Conservation (phyloP, 2,888 invertebrate species). For the Ormyrus labotus region DNA sequence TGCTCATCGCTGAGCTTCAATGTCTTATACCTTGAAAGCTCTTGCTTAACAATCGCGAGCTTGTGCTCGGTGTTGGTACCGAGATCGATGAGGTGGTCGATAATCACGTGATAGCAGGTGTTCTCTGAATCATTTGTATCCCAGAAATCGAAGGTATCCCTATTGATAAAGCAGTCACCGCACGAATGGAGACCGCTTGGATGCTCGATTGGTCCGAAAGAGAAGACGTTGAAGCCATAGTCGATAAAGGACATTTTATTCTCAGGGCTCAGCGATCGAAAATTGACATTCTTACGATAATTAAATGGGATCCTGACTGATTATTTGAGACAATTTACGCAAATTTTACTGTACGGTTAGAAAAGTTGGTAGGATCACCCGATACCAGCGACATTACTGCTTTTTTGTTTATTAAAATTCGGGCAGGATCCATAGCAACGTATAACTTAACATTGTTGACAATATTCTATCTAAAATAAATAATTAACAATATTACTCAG, state of each 20-base stretch:
- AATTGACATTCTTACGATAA: neutral
- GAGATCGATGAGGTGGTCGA: constrained; percentile 66
- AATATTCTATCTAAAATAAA: too few species aligned
- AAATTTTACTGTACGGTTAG: neutral
- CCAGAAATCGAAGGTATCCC: too few species aligned
- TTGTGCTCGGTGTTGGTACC: constrained; percentile 64
- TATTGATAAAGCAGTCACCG: constrained; percentile 13
- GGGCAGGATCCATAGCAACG: too few species aligned
- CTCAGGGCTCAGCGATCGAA: too few species aligned
- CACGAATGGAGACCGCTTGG: neutral
- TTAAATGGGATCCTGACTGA: neutral
- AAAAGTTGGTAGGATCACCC: neutral
- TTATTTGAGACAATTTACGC: constrained; percentile 4
- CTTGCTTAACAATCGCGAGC: constrained; percentile 59
- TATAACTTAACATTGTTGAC: too few species aligned
- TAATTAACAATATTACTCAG: too few species aligned
- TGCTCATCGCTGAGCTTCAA: constrained; percentile 66
- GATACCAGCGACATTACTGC: constrained; percentile 43
- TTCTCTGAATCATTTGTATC: neutral
- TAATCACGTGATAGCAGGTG: constrained; percentile 58
- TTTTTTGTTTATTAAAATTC: neutral
- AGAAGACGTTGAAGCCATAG: constrained; percentile 49
- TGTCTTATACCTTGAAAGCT: constrained; percentile 65
- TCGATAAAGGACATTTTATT: constrained; percentile 53
- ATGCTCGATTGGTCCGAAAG: neutral